Base-by-base conservation (phyloP, 2,797 vertebrate genomes). In the Rhynchotus rufescens region DNA sequence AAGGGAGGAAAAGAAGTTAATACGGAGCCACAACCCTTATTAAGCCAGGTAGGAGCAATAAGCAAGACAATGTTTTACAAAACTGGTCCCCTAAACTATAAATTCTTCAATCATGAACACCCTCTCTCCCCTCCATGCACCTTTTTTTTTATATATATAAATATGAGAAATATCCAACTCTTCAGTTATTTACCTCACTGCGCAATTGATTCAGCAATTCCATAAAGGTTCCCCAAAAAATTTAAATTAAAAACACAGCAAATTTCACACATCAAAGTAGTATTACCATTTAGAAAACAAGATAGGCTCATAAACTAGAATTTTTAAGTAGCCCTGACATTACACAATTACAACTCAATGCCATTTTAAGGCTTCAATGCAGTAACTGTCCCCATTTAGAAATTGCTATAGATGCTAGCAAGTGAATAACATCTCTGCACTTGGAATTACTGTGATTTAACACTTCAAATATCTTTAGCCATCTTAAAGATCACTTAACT, bases 401-500 rank as follows among this genome's bases (percentile, higher is more conserved):
- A 94, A 89, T 87, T 4, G 6, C 57, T 86, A 74, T 1, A 89
- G 49, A 56, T 30, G 36, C 47, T 17, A 73, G 52, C 79, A 91
- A 76, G 66, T 40, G 73, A 93, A 69, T 7, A 38, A 34, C 21
- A 80, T 61, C 74, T 93, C 86, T 68, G 71, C n/a, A 66, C 76
- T 90, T 69, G 80, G 60, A 87, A 92, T 90, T 92, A 90, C 56
- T 85, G 91, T 80, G 71, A 87, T 92, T 84, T 84, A 96, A 84
- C 67, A 91, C 73, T 92, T 86, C 71, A 82, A 76, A 67, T 72
- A 89, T 60, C 54, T 91, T 95, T 89, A 90, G 23, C 44, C 54
- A 87, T 75, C 75, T 85, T 78, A 93, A 93, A 91, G 76, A 81
- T 89, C 84, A 88, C 49, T 83, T 76, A 59, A 62, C 44, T 91